phyloP scores from a whole-genome alignment of 2,113 vertebrate genomes.

The Saccopteryx bilineata region DNA sequence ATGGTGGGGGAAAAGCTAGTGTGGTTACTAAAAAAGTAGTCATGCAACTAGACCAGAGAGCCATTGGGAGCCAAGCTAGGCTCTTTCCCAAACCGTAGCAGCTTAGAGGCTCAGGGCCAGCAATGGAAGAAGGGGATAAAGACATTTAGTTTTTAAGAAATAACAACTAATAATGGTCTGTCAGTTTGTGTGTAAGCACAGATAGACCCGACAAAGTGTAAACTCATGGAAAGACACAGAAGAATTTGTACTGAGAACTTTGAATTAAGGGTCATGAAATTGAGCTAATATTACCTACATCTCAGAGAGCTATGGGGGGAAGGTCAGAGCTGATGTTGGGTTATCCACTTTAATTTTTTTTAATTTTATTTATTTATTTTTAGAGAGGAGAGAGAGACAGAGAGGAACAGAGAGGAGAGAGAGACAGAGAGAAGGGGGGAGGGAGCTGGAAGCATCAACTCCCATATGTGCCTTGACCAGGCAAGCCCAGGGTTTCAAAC shows the following conservation, averaged over 20 bases:
- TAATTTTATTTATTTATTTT: no score
- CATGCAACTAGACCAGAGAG: background rate
- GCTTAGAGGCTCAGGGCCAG: background rate
- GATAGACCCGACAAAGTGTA: background rate
- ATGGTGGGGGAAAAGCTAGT: background rate
- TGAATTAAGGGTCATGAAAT: constrained; percentile 24
- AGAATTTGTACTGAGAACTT: background rate
- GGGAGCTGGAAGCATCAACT: no score
- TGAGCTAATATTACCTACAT: background rate
- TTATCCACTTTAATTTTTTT: constrained; percentile 2
- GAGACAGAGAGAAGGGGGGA: no score
- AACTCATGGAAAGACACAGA: background rate
- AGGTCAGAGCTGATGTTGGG: background rate
- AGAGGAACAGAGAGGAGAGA: no score
- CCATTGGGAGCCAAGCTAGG: background rate
- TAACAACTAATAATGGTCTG: background rate
- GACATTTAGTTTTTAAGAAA: constrained; percentile 12
- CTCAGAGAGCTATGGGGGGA: background rate
- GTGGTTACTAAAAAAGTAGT: background rate
- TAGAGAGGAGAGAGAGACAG: no score
- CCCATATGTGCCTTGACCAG: no score
- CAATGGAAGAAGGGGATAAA: background rate
- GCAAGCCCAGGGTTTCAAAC: no score
- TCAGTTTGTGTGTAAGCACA: constrained; percentile 19
- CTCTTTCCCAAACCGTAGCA: background rate